Percentiles rank a stretch among this genome's conserved stretches.
Conservation (phyloP, 2,888 invertebrate genomes). For the Plebejus anna region DNA sequence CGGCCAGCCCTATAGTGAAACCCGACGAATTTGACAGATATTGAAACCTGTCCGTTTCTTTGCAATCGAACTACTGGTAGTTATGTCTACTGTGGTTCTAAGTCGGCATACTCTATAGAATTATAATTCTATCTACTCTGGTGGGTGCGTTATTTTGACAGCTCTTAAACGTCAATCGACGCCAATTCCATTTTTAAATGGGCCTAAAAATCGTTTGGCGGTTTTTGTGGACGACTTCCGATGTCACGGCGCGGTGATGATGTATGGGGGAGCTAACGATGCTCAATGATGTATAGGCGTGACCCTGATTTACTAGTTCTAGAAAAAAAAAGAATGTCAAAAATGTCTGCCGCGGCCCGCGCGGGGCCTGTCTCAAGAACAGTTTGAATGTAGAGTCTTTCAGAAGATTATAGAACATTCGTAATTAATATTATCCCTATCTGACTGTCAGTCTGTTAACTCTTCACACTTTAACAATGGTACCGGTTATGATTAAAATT, state of each 20-base stretch:
- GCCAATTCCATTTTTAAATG: conserved; percentile 17
- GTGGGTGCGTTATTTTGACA: background rate
- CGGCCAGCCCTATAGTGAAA: too few species aligned
- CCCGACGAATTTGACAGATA: too few species aligned
- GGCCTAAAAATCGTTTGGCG: background rate
- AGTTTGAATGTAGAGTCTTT: too few species aligned
- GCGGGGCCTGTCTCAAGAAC: background rate
- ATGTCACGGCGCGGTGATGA: conserved; percentile 43
- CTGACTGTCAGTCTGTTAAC: background rate
- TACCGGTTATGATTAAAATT: background rate
- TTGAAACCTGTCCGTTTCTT: too few species aligned
- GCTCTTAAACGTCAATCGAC: conserved; percentile 16
- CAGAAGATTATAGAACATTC: too few species aligned
- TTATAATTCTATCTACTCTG: too few species aligned
- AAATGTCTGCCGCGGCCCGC: background rate
- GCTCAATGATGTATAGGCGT: conserved; percentile 32
- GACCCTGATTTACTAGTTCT: conserved; percentile 3
- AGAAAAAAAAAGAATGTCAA: conserved; percentile 21
- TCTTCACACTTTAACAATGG: background rate
- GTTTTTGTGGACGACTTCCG: conserved; percentile 19
- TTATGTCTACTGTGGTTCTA: too few species aligned
- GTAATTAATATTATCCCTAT: too few species aligned
- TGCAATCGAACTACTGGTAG: too few species aligned
- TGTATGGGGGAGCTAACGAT: conserved; percentile 46
- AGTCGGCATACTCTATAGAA: too few species aligned